These are phyloP conservation scores for Hypomesus transpacificus DNA, from an alignment of 2,113 vertebrate species.

Conservation along the genomic window DNA sequence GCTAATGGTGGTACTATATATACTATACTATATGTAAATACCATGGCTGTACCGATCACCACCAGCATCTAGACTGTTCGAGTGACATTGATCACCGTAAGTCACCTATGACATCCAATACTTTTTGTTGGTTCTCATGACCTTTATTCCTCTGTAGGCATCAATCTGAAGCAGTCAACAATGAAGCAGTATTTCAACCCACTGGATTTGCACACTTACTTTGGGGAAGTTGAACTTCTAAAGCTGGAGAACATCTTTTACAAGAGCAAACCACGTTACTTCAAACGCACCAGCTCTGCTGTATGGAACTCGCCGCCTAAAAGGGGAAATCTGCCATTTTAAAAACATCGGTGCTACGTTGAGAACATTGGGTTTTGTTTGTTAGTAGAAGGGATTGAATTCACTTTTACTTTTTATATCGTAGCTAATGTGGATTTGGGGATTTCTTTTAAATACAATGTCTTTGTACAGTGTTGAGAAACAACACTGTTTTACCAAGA, in stretches of 20 bases:
- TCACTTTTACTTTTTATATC: background rate
- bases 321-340: slow-evolving; percentile 23
- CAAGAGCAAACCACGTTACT: slow-evolving; percentile 90
- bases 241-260: slow-evolving; percentile 86
- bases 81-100: background rate
- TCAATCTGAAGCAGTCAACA: slow-evolving; percentile 76
- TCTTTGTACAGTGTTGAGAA: no score
- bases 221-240: slow-evolving; percentile 75
- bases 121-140: no score
- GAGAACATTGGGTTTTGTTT: background rate
- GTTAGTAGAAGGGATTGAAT: background rate
- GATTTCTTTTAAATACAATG: no score
- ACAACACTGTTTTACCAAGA: no score
- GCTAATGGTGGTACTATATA: no score
- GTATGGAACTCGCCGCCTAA: slow-evolving; percentile 87
- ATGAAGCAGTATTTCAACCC: slow-evolving; percentile 86
- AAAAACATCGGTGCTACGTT: background rate
- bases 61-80: background rate
- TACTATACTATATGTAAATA: no score
- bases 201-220: slow-evolving; percentile 68
- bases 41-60: background rate
- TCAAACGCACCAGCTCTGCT: slow-evolving; percentile 93
- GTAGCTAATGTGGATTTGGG: no score
- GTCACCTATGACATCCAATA: no score
- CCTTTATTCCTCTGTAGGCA: slow-evolving; percentile 59